These are phyloP conservation scores for Panulirus ornatus DNA, from an alignment of 1,140 invertebrate species.

Conservation along the genomic window DNA sequence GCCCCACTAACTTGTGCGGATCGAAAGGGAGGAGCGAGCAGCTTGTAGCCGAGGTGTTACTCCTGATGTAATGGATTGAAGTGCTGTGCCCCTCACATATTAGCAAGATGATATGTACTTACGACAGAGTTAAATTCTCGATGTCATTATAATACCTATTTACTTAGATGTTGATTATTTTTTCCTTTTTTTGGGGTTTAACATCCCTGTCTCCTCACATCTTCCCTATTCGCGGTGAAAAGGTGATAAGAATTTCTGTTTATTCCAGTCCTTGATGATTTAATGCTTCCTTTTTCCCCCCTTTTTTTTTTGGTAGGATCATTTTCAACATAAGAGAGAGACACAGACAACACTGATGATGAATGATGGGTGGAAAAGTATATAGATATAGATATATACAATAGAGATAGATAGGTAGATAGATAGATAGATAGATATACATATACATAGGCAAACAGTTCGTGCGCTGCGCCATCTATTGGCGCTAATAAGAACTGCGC, in stretches of 20 bases:
- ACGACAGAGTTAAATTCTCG: neutral
- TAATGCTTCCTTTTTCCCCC: neutral
- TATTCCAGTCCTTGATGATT: too few species aligned
- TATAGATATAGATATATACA: neutral
- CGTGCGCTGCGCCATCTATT: neutral
- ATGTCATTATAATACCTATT: neutral
- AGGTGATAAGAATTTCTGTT: too few species aligned
- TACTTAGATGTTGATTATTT: neutral
- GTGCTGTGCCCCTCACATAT: conserved; percentile 44
- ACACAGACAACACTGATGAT: too few species aligned
- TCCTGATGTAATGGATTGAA: conserved; percentile 46
- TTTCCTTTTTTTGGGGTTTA: neutral
- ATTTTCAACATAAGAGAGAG: too few species aligned
- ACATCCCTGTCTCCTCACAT: neutral
- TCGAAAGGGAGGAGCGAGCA: neutral
- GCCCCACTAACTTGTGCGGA: neutral
- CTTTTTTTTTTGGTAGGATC: neutral
- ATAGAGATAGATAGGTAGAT: neutral
- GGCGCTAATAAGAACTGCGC: neutral
- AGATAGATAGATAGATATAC: neutral
- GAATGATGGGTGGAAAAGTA: too few species aligned
- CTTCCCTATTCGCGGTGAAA: too few species aligned
- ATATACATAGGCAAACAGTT: neutral
- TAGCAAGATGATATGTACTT: conserved; percentile 17
- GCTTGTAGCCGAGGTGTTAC: conserved; percentile 18